Evolutionary conservation across 1,140 invertebrate genomes (phyloP), one percentile per base, ranked within the genome.

Genomic region (Drosophila tani): DNA sequence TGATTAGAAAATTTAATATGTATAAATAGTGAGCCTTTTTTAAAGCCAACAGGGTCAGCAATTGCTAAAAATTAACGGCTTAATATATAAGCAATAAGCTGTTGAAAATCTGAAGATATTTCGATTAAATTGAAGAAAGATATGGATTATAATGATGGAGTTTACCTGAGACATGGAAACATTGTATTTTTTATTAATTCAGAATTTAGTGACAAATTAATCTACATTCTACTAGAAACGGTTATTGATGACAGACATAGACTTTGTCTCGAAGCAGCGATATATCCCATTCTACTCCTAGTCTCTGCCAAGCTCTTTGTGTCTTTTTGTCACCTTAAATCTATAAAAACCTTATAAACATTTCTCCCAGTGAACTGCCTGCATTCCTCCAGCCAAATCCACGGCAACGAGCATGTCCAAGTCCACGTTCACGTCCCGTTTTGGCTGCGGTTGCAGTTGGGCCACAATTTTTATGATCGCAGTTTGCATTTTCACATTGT

Each of bases 381-480:
- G 70, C 70, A 74, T 74, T 74, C 68, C 70, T 60, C 46, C 70
- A 74, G 53, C 53, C 50, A 73, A 73, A 71, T 73, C 45, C 69
- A 59, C 69, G 40, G 70, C 70, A 74, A 60, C 70, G 40, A 74
- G 68, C 74, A 78, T 78, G 56, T 78, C 75, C 59, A 79, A 65
- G 76, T 73, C 75, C 75, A 79, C 77, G 76, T 79, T 56, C 66
- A 79, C 75, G 68, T 79, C 74, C 75, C 75, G 64, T 78, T 74
- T 78, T 77, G 75, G 58, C 76, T 79, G 77, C 66, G 69, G 64
- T 76, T 63, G 66, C 79, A 67, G 56, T 84, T 83, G 81, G 77
- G 77, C 83, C 80, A 87, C 83, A 83, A 82, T 90, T 86, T 88
- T 87, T 87, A 88, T 87, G 85, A 87, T 76, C 62, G 76, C 59